Percentiles rank a stretch among this genome's conserved stretches.
Evolutionary conservation across 2,113 vertebrate genomes (phyloP).

Genomic region (Sinocyclocheilus anophthalmus): DNA sequence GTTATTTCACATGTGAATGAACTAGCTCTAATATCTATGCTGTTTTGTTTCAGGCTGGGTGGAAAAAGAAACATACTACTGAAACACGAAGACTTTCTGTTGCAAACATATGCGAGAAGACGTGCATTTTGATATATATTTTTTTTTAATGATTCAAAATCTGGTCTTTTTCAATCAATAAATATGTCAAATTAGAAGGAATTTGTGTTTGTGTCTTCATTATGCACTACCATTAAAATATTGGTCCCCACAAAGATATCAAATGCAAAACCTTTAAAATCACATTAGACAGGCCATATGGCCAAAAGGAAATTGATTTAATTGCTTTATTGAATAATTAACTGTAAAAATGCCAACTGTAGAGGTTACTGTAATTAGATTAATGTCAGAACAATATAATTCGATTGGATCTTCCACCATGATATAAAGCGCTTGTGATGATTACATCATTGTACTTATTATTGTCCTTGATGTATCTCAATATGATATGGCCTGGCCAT

Average conservation of each 20-base stretch:
- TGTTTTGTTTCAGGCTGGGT: slow-evolving; percentile 79
- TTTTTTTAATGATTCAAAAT: background rate
- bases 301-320: background rate
- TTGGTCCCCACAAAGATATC: background rate
- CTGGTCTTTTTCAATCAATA: slow-evolving; percentile 9
- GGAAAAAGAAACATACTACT: slow-evolving; percentile 86
- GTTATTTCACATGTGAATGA: background rate
- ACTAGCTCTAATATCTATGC: background rate
- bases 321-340: background rate
- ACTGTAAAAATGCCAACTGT: background rate
- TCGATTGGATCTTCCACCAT: background rate
- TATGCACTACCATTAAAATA: background rate
- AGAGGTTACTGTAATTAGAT: background rate
- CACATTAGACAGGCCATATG: background rate
- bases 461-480: background rate
- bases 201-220: background rate
- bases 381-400: background rate
- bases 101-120: background rate
- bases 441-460: background rate
- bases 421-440: background rate
- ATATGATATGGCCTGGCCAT: background rate
- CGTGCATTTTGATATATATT: slow-evolving; percentile 18
- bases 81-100: slow-evolving; percentile 46
- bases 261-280: background rate
- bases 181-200: background rate